These are phyloP conservation scores for Rhipidura dahli DNA, from an alignment of 2,113 vertebrate genomes.

Conservation along the genomic window DNA sequence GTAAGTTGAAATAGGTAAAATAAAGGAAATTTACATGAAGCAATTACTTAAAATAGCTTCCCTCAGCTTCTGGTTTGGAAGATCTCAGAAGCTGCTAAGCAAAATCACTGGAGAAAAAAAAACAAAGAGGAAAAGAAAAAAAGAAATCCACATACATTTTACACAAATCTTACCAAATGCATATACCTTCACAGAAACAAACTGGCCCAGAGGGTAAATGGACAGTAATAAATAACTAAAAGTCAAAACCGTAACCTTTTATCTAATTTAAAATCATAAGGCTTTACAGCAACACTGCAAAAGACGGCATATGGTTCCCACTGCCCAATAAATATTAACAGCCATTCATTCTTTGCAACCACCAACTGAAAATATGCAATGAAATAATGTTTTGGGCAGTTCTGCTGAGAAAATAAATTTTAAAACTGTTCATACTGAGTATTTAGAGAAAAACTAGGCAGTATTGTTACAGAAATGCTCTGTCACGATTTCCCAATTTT, in stretches of 20 bases:
- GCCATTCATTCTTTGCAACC: not conserved
- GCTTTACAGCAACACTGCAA: not conserved
- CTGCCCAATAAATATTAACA: not conserved
- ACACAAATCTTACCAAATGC: not conserved
- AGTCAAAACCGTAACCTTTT: not conserved
- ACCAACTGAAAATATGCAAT: not conserved
- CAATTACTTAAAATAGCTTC: not conserved
- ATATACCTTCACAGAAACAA: not conserved
- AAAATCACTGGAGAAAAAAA: not conserved
- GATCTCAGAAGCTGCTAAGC: not conserved
- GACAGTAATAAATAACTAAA: not conserved
- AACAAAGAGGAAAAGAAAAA: not conserved
- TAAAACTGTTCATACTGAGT: not conserved
- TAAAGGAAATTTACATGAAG: not conserved
- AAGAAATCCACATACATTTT: accelerated
- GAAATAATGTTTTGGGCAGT: not conserved
- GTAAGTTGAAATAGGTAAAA: not conserved
- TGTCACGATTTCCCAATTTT: not conserved
- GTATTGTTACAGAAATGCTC: not conserved
- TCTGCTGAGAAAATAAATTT: not conserved
- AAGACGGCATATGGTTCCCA: not conserved
- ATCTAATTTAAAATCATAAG: not conserved
- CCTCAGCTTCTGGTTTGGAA: not conserved
- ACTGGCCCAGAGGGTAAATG: not conserved
- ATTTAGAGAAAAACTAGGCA: not conserved